Percentiles rank a stretch among this genome's conserved stretches.
phyloP scores from a whole-genome alignment of 2,113 vertebrate genomes.

The Saccopteryx leptura region DNA sequence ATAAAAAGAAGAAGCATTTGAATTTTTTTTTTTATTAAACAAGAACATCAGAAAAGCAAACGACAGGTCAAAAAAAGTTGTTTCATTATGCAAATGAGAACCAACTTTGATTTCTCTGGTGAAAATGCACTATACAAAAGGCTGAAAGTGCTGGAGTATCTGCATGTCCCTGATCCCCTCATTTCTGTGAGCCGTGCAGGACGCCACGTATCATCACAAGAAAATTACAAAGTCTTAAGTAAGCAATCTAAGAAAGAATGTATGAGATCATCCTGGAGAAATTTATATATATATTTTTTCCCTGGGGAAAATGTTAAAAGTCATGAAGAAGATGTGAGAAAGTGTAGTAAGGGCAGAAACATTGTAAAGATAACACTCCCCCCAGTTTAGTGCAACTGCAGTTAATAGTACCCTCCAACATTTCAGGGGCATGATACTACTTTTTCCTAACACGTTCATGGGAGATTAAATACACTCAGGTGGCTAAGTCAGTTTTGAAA shows the following conservation, averaged over 20 bases:
- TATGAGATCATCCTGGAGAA: background rate
- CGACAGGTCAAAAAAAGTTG: too few relatives aligned
- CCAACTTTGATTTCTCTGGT: too few relatives aligned
- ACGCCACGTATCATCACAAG: background rate
- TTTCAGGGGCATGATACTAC: background rate
- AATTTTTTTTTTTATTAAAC: too few relatives aligned
- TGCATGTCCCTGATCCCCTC: too few relatives aligned
- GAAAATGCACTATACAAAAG: too few relatives aligned
- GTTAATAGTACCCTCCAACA: background rate
- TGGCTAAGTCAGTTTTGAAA: background rate
- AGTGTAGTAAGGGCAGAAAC: background rate
- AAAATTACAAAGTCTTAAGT: background rate
- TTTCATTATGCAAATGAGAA: too few relatives aligned
- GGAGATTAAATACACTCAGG: background rate
- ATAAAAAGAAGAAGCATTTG: too few relatives aligned
- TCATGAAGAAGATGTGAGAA: background rate
- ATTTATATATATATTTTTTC: background rate
- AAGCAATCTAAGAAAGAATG: background rate
- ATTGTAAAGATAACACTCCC: background rate
- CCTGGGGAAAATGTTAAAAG: background rate
- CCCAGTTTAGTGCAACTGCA: background rate
- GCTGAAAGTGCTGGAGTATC: too few relatives aligned
- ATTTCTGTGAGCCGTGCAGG: background rate
- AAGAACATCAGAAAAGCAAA: too few relatives aligned
- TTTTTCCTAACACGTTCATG: background rate